Percentiles rank a stretch among this genome's conserved stretches.
phyloP scores from a whole-genome alignment of 2,113 vertebrate species.

The Dinomys branickii region DNA sequence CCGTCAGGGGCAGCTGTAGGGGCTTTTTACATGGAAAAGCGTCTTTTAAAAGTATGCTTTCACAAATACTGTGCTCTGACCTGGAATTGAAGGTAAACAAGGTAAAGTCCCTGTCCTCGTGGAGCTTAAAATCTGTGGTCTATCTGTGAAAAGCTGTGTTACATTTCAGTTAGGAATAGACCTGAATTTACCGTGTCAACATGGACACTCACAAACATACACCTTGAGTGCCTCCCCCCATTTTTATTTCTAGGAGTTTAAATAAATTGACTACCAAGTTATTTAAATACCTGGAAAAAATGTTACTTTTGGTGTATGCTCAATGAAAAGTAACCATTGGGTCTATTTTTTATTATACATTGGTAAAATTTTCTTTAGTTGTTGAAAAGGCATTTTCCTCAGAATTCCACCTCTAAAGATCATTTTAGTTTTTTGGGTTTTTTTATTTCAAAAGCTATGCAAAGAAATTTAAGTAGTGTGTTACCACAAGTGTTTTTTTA shows the following conservation, averaged over 20 bases:
- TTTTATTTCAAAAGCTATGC: neutral
- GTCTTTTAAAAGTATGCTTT: constrained; percentile 28
- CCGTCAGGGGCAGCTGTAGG: neutral
- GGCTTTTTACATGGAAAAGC: neutral
- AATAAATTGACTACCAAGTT: constrained; percentile 7
- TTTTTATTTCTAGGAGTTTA: constrained; percentile 34
- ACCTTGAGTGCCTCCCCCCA: neutral
- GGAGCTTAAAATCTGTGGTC: neutral
- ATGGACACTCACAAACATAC: neutral
- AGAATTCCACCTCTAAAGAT: neutral
- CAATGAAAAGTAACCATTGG: constrained; percentile 10
- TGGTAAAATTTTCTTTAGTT: neutral
- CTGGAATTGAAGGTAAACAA: neutral
- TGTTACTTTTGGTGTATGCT: neutral
- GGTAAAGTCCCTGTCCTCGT: neutral
- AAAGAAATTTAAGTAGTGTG: neutral
- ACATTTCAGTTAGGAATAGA: neutral
- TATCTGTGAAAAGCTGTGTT: neutral
- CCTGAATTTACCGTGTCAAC: neutral
- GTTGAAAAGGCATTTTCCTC: neutral
- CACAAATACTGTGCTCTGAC: neutral
- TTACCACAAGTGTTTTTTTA: neutral
- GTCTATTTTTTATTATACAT: neutral
- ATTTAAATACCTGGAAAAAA: neutral
- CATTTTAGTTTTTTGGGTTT: neutral